These are phyloP conservation scores for Hipparchia sbordonii DNA, from an alignment of 2,888 invertebrate species.

Conservation along the genomic window DNA sequence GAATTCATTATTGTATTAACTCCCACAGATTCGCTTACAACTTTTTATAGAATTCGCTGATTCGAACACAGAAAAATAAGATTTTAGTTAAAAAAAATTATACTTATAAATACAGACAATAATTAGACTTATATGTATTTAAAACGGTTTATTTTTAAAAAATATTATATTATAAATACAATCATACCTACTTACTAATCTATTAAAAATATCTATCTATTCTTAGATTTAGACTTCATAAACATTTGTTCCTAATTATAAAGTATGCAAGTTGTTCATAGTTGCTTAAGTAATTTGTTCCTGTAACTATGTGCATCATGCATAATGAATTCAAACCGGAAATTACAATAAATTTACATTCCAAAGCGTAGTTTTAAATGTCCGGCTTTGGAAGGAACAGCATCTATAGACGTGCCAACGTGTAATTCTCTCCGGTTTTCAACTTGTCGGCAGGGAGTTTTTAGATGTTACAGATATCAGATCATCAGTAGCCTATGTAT, in stretches of 20 bases:
- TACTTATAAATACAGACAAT: neutral
- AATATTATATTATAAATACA: neutral
- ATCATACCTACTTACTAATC: neutral
- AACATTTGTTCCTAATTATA: neutral
- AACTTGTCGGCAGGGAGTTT: too few relatives aligned
- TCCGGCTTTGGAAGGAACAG: constrained; percentile 17
- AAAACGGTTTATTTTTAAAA: too few relatives aligned
- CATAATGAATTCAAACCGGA: constrained; percentile 28
- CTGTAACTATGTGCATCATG: constrained; percentile 22
- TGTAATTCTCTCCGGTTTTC: neutral
- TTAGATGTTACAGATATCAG: too few relatives aligned
- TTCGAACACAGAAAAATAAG: neutral
- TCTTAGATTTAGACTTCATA: neutral
- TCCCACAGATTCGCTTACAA: constrained; percentile 4
- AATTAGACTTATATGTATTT: neutral
- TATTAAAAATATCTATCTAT: too few relatives aligned
- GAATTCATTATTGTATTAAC: constrained; percentile 16
- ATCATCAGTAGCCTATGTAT: too few relatives aligned
- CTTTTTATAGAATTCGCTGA: neutral
- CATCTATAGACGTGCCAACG: constrained; percentile 1
- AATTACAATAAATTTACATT: constrained; percentile 39
- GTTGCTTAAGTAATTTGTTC: constrained; percentile 25
- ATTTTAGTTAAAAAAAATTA: neutral
- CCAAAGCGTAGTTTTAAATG: constrained; percentile 31
- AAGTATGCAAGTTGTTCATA: constrained; percentile 9